Base-by-base conservation (phyloP, 2,797 vertebrate species). In the Scleropages formosus region DNA sequence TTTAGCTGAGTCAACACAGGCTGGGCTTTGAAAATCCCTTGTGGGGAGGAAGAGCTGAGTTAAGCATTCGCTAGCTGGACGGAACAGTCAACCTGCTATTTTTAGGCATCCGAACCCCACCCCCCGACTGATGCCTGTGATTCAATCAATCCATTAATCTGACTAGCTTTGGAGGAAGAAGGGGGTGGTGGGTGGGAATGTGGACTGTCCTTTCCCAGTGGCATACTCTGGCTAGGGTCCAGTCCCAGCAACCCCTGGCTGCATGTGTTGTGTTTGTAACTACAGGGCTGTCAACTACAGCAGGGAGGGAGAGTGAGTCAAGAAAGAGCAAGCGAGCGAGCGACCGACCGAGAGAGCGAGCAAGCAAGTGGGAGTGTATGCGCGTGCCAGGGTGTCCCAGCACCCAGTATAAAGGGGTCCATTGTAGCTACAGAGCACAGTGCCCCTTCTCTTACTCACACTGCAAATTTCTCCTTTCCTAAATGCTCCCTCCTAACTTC, bases 321-420 rank as follows among this genome's bases (percentile, higher is more conserved):
- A 70, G 67, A 71, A 74, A 59, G 74, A 73, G 73, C 70, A 75
- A 79, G 80, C n/a, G n/a, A n/a, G n/a, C n/a, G n/a, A n/a, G n/a
- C n/a, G n/a, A n/a, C n/a, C n/a, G n/a, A n/a, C n/a, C n/a, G n/a
- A 82, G 75, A 82, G 73, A 74, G 77, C 81, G 78, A 71, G 53
- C 67, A 78, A 51, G 77, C 75, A 80, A 75, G 80, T 72, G 11
- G 39, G 8, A 22, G 12, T 20, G 15, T 79, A 24, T 15, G 18
- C 7, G 53, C 67, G 77, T 79, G 82, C 77, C 81, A 83, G 79
- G 72, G 85, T 81, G 80, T 82, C 77, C 64, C 75, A 60, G 85
- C 80, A 77, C 83, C 62, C 22, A 75, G 59, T 80, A 92, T 89
- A 91, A 91, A 90, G 90, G 88, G 80, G 76, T 82, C 90, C 86